These are phyloP conservation scores for Lysandra bellargus DNA, from an alignment of 2,888 invertebrate genomes.

Conservation along the genomic window DNA sequence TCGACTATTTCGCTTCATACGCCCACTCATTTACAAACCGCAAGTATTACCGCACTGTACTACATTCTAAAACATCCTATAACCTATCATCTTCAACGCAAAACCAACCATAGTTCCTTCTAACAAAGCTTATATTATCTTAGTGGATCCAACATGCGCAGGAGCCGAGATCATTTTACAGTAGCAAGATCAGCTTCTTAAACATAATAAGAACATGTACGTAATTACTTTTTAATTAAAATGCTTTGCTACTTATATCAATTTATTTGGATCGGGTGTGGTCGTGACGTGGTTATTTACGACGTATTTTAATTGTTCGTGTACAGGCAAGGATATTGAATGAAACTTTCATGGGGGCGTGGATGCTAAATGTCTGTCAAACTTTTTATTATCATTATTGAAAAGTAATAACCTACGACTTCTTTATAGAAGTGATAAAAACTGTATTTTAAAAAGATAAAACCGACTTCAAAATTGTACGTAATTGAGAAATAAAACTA, in stretches of 20 bases:
- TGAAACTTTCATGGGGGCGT: neutral
- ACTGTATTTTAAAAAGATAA: too few relatives aligned
- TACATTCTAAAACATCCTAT: neutral
- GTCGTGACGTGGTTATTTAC: slow-evolving; percentile 9
- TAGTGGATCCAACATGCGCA: slow-evolving; percentile 35
- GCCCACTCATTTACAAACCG: slow-evolving; percentile 37
- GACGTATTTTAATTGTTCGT: neutral
- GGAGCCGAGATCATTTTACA: slow-evolving; percentile 51
- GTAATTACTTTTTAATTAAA: slow-evolving; percentile 40
- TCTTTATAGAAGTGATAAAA: too few relatives aligned
- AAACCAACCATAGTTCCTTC: neutral
- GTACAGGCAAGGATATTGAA: neutral
- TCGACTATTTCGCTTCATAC: neutral
- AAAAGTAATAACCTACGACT: too few relatives aligned
- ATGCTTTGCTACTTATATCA: slow-evolving; percentile 23
- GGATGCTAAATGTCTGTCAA: neutral
- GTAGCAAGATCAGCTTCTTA: slow-evolving; percentile 51
- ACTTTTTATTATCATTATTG: too few relatives aligned
- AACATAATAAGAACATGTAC: slow-evolving; percentile 47
- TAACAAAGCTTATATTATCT: slow-evolving; percentile 27
- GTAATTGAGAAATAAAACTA: too few relatives aligned
- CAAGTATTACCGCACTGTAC: slow-evolving; percentile 35
- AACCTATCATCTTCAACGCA: neutral
- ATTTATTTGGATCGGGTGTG: slow-evolving; percentile 26
- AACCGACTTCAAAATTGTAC: too few relatives aligned